Base-by-base conservation (phyloP, 2,888 invertebrate genomes). In the Hofmannophila pseudospretella region DNA sequence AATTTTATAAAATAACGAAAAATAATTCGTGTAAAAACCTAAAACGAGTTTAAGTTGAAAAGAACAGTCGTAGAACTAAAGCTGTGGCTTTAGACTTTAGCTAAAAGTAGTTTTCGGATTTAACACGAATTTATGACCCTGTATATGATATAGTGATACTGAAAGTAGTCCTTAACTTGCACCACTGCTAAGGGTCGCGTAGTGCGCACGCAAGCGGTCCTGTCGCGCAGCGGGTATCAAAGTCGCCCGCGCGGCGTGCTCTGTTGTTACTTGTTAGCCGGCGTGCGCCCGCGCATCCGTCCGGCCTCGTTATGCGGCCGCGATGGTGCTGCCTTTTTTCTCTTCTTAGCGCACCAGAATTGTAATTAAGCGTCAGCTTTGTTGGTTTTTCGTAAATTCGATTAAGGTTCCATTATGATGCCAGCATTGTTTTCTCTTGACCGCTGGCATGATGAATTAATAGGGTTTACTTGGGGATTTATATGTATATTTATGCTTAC, bases 181-280 rank as follows among this genome's bases (percentile, higher is more conserved):
- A 35, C 54, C 58, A 48, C 53, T 52, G 53, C 51, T 40, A 45
- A 39, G 36, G 57, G 54, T 54, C 58, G 49, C 51, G 49, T 44
- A 46, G 32, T 29, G 67, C 77, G 67, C 78, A 77, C 78, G 78
- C 78, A 67, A 76, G 67, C 62, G 59, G 53, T 40, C 58, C 62
- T 79, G 80, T 78, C 70, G 66, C 78, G 50, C 80, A 77, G 78
- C 78, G 64, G 79, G 78, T 62, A 67, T 72, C 73, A 67, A 72
- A 73, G 73, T 72, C 59, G 67, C 68, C 70, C 36, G 36, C 25
- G 36, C 35, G 35, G 57, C 59, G 45, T 51, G 54, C 57, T 45
- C 61, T 56, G 65, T 66, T 69, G 61, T 68, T 67, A 56, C 64
- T 67, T 68, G 72, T 70, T 69, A 67, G 60, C 52, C 54, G 54